A percentile compares a stretch with the other conserved stretches of the same genome.
Evolutionary conservation across 2,113 vertebrate species (phyloP).

Genomic region (Tetrax tetrax): DNA sequence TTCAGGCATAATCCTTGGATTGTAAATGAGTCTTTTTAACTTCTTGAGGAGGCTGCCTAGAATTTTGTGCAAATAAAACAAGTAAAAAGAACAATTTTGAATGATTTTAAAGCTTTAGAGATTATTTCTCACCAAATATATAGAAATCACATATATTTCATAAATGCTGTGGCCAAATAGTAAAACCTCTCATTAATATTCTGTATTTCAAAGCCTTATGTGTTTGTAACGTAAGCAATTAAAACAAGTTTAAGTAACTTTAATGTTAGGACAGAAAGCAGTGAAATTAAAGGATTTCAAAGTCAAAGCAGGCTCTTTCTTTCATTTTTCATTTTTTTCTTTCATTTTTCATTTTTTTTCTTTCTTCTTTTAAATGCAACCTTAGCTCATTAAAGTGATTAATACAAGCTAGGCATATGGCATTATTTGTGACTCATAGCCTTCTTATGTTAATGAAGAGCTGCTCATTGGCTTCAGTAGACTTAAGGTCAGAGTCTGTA

Average conservation of each 20-base stretch:
- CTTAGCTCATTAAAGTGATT: conserved; percentile 3
- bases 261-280: conserved; percentile 9
- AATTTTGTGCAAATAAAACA: background rate
- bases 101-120: background rate
- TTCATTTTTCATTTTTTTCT: background rate
- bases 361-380: background rate
- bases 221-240: conserved; percentile 8
- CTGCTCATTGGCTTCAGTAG: background rate
- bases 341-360: background rate
- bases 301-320: background rate
- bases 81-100: background rate
- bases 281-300: conserved; percentile 3
- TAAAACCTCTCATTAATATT: background rate
- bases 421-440: background rate
- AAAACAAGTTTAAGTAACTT: conserved; percentile 18
- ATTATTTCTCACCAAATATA: background rate
- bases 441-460: background rate
- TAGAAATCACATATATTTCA: background rate
- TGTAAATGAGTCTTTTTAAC: conserved; percentile 6
- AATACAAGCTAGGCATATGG: background rate
- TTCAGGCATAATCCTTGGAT: background rate
- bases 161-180: background rate
- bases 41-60: background rate
- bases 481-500: background rate
- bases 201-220: background rate